Conservation (phyloP, 2,888 invertebrate genomes). For the Pseudoips prasinana region DNA sequence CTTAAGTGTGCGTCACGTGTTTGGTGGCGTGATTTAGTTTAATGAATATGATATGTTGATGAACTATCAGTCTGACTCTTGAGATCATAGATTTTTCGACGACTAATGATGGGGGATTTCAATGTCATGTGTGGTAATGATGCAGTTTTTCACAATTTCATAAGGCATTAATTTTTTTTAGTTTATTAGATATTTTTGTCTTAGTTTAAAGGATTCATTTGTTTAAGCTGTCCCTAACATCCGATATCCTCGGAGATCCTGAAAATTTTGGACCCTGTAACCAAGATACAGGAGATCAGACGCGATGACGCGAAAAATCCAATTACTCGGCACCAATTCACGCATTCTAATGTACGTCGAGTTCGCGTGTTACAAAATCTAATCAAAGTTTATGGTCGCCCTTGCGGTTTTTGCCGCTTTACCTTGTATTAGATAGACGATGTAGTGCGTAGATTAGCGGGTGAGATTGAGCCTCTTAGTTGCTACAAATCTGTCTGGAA, state of each 20-base stretch:
- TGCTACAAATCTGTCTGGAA: neutral
- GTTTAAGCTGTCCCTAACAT: no score
- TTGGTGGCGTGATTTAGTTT: no score
- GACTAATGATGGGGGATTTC: no score
- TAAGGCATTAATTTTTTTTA: no score
- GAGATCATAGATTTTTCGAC: no score
- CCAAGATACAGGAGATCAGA: conserved; percentile 51
- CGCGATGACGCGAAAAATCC: conserved; percentile 78
- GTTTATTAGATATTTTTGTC: no score
- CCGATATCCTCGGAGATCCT: conserved; percentile 3
- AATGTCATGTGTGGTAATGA: no score
- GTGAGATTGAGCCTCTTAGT: neutral
- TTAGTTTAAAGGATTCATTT: no score
- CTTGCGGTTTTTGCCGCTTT: conserved; percentile 68
- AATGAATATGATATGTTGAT: no score
- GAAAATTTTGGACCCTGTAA: conserved; percentile 18
- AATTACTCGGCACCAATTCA: conserved; percentile 72
- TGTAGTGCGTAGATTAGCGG: conserved; percentile 36
- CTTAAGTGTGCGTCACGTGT: no score
- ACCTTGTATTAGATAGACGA: conserved; percentile 45
- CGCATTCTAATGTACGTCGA: conserved; percentile 73
- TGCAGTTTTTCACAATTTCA: no score
- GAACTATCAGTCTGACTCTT: no score
- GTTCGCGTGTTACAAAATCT: conserved; percentile 65
- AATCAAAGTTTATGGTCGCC: conserved; percentile 79